Base-by-base conservation (phyloP, 1,140 invertebrate genomes). In the Zaprionus taronus region DNA sequence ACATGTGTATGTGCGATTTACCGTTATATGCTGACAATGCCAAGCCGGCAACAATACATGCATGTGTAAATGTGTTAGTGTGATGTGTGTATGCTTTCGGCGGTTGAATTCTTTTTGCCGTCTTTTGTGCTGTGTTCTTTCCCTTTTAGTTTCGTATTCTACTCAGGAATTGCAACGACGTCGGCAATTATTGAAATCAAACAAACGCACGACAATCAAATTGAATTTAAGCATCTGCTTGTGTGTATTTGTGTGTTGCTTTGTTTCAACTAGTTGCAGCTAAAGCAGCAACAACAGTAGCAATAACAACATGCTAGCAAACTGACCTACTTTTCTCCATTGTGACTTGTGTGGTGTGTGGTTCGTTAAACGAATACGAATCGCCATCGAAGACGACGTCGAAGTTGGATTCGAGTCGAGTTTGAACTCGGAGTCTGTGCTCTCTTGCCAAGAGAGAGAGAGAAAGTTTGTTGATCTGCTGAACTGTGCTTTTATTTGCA, bases 281-380 rank as follows among this genome's bases (percentile, higher is more conserved):
- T 22, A 72, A 65, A 49, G 17, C 61, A 44, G 9, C 28, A 31
- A 31, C 31, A 58, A 15, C 38, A 47, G 53, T 2, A 28, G 7
- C 31, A 58, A 15, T 28, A 47, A 41, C 53, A 62, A 49, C 36
- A 67, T 58, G 61, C 61, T 47, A 72, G 28, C 65, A 72, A 78
- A 64, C 76, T 78, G 74, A 77, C 83, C 83, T 83, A 89, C 78
- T 87, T 87, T 76, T 72, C 65, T 70, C 24, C 17, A 63, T 69
- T 77, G 69, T 64, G 68, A 75, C 79, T 79, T 80, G 76, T 70
- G 72, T 70, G 56, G 72, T 80, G 76, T 70, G 67, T 70, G 56
- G 72, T 57, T 56, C 24, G 22, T 56, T 34, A 34, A 31, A 15
- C 58, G 51, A 9, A 31, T 2, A 31, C 20, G 38, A 41, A 41